Evolutionary conservation across 2,113 vertebrate species (phyloP), one percentile per base, ranked within the genome.

Genomic region (Glareola pratincola): DNA sequence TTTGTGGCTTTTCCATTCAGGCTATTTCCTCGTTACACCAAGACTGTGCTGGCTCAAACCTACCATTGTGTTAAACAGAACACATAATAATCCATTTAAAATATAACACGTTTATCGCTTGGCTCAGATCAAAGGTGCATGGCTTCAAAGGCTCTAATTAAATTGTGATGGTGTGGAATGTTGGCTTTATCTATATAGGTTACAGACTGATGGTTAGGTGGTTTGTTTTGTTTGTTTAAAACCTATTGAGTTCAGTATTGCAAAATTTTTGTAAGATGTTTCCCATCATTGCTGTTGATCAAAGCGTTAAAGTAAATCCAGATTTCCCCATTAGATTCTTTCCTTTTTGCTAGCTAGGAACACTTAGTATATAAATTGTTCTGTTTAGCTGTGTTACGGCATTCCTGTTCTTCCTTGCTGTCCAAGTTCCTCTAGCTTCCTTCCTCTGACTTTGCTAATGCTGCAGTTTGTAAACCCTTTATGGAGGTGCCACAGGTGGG

Each of bases 81-180:
- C 45, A 1, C 80, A 36, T 54, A 95, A 85, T 92, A 89, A 76
- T 73, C 92, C 67, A 59, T 87, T 96, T 91, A 95, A 91, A 94
- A 81, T 50, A 50, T 23, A 69, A 84, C 63, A 45, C 21, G 17
- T 94, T 97, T 97, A 97, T 97, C 24, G 7, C 94, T 86, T 84
- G 41, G n/a, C 79, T 88, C 57, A 22, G 96, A 93, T 96, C 97
- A 97, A 97, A 97, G 95, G 80, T 84, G 71, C 1, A 0, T 79
- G 39, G 43, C 94, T 97, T 97, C 97, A 97, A 97, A 97, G 92
- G 74, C 85, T 92, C 71, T 83, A 41, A 82, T 82, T 89, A 85
- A 90, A 41, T 36, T 27, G 50, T 85, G 64, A 30, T 50, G 72
- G 48, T 93, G 68, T 81, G 90, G 88, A 90, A 32, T 32, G 45